phyloP scores from a whole-genome alignment of 1,140 invertebrate genomes.

The Temnothorax curvispinosus region DNA sequence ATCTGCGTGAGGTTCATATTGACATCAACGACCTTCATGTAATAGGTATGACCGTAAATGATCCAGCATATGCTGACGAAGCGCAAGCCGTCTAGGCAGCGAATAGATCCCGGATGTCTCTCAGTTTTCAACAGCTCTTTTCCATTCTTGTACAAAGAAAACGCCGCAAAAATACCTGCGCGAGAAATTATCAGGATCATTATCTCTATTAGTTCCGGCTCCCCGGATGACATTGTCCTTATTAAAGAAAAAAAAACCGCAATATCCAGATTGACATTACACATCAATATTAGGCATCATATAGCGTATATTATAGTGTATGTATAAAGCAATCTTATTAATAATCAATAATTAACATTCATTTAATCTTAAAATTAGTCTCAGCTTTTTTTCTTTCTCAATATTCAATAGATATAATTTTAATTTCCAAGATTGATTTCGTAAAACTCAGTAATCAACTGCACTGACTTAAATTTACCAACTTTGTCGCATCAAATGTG shows the following conservation, averaged over 20 bases:
- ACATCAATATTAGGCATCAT: too few species aligned
- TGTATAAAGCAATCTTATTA: too few species aligned
- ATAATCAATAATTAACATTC: neutral
- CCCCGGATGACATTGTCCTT: neutral
- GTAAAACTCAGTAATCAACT: neutral
- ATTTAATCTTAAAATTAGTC: neutral
- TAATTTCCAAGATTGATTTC: neutral
- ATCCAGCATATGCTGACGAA: conserved; percentile 87
- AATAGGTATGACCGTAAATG: conserved; percentile 84
- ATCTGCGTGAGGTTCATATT: conserved; percentile 74
- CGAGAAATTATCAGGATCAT: conserved; percentile 22
- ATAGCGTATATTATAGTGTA: too few species aligned
- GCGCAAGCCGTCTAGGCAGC: conserved; percentile 86
- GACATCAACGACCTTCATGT: conserved; percentile 68
- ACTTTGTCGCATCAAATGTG: neutral
- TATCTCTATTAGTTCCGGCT: neutral
- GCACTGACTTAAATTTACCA: neutral
- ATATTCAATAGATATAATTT: too few species aligned
- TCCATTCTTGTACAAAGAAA: conserved; percentile 85
- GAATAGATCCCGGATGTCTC: conserved; percentile 75
- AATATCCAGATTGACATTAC: neutral
- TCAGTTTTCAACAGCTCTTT: conserved; percentile 80
- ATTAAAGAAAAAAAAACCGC: neutral
- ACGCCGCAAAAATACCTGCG: conserved; percentile 71
- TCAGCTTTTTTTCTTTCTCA: neutral